Percentiles rank a stretch among this genome's conserved stretches.
phyloP scores from a whole-genome alignment of 35 echinoderm and acorn worm species.

The Heliocidaris erythrogramma region DNA sequence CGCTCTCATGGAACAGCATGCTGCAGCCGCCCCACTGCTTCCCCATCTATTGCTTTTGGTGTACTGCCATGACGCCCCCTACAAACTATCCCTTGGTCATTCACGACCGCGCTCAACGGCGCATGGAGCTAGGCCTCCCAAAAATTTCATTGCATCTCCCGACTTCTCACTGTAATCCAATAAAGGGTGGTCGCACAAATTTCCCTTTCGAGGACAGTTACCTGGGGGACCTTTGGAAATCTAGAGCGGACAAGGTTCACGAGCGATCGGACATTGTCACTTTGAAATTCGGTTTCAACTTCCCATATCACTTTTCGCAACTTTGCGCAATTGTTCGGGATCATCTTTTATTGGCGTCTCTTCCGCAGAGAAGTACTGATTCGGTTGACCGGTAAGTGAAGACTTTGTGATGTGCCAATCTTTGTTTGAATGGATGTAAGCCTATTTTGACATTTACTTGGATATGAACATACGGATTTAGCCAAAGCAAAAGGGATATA shows the following conservation, averaged over 20 bases:
- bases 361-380: not conserved
- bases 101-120: not conserved
- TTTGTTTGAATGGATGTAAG: not conserved
- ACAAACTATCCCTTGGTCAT: not conserved
- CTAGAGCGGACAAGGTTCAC: not conserved
- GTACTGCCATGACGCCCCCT: not conserved
- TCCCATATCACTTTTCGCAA: not conserved
- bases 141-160: not conserved
- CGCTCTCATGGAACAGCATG: not conserved
- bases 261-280: constrained; percentile 14
- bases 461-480: not conserved
- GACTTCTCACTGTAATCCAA: not conserved
- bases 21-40: not conserved
- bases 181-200: not conserved
- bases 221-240: not conserved
- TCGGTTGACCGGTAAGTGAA: not conserved
- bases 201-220: constrained; percentile 1
- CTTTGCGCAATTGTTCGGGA: not conserved
- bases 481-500: no score
- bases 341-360: not conserved
- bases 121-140: not conserved
- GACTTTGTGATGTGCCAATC: not conserved
- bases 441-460: not conserved
- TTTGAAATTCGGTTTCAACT: not conserved
- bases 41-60: not conserved